These are phyloP conservation scores for Siderastrea radians DNA, from an alignment of 92 coral and sea anemone genomes.

Conservation along the genomic window DNA sequence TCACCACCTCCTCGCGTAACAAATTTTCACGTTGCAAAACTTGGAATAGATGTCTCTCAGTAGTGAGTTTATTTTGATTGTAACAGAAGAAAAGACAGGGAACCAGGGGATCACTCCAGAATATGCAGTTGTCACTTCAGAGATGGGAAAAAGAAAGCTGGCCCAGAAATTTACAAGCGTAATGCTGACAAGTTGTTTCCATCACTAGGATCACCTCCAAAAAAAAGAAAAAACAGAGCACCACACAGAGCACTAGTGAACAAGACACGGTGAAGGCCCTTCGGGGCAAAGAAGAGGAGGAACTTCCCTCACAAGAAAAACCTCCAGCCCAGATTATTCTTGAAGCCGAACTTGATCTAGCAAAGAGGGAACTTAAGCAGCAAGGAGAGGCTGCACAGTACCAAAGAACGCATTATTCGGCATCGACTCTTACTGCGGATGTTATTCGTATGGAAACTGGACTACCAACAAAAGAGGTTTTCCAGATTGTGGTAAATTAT, in stretches of 20 bases:
- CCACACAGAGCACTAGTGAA: not conserved
- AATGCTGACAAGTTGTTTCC: slow-evolving; percentile 48
- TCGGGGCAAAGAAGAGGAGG: slow-evolving; percentile 14
- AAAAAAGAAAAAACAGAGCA: slow-evolving; percentile 19
- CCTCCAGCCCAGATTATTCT: slow-evolving; percentile 45
- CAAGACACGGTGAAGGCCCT: slow-evolving; percentile 10
- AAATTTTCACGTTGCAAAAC: no score
- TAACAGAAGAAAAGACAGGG: slow-evolving; percentile 1
- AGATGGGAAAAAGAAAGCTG: slow-evolving; percentile 25
- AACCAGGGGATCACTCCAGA: slow-evolving; percentile 35
- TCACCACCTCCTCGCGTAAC: no score
- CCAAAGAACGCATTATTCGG: slow-evolving; percentile 40
- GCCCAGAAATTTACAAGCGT: slow-evolving; percentile 46
- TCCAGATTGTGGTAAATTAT: slow-evolving; percentile 49
- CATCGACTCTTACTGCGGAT: not conserved
- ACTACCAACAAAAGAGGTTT: slow-evolving; percentile 47
- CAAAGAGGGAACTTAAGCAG: slow-evolving; percentile 38
- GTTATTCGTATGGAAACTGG: slow-evolving; percentile 73
- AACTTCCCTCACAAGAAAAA: slow-evolving; percentile 20
- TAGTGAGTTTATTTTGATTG: not conserved
- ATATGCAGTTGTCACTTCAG: slow-evolving; percentile 57
- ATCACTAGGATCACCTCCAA: slow-evolving; percentile 21
- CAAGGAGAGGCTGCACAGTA: slow-evolving; percentile 29
- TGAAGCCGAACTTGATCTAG: slow-evolving; percentile 42
- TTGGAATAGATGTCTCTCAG: no score